Conservation (phyloP, 92 coral and sea anemone genomes). For the Chrysogorgia sp. region DNA sequence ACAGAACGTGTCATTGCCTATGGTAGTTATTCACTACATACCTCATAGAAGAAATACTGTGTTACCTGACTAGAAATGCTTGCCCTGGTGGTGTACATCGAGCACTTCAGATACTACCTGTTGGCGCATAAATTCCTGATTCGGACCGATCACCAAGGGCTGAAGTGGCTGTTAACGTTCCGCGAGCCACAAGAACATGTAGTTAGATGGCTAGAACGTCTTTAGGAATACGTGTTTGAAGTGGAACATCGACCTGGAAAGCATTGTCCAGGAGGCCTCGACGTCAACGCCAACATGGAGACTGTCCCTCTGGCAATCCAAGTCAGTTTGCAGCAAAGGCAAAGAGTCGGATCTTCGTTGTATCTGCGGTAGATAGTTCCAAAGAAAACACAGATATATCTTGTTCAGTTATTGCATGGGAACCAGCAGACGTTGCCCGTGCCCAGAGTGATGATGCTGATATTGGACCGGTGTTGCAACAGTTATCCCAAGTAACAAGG, state of each 20-base stretch:
- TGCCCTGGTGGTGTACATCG: constrained; percentile 40
- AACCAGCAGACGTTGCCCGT: constrained; percentile 35
- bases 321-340: neutral
- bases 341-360: neutral
- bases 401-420: neutral
- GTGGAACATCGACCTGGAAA: constrained; percentile 52
- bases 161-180: constrained; percentile 43
- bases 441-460: constrained; percentile 64
- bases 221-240: constrained; percentile 52
- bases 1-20: constrained; percentile 27
- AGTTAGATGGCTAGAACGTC: constrained; percentile 51
- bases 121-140: constrained; percentile 41
- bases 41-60: constrained; percentile 24
- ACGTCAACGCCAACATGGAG: constrained; percentile 41
- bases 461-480: constrained; percentile 24
- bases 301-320: constrained; percentile 45
- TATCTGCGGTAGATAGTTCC: neutral
- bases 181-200: constrained; percentile 52
- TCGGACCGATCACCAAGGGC: constrained; percentile 46
- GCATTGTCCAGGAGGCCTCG: constrained; percentile 54
- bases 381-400: neutral
- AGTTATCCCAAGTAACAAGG: constrained; percentile 17
- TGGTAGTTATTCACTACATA: constrained; percentile 28
- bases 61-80: constrained; percentile 29
- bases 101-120: constrained; percentile 31